Evolutionary conservation across 2,113 vertebrate genomes (phyloP).

Genomic region (Ursus arctos): DNA sequence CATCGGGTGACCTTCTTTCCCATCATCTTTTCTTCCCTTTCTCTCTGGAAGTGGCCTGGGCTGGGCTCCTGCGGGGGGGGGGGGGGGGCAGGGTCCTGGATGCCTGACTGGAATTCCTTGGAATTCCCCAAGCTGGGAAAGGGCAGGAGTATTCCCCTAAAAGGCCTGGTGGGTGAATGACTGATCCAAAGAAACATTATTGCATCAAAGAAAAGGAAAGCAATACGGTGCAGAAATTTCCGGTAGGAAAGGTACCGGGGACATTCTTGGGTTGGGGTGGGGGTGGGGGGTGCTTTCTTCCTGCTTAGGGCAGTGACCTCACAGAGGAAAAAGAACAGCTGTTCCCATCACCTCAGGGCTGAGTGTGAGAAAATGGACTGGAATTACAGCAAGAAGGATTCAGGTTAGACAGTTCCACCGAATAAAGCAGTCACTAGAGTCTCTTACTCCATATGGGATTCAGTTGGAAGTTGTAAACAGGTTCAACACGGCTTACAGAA

Average conservation of each 20-base stretch:
- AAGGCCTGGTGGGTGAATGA: conserved; percentile 63
- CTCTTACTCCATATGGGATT: not conserved
- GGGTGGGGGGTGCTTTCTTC: not conserved
- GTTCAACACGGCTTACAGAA: not conserved
- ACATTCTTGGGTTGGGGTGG: not conserved
- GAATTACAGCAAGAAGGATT: not conserved
- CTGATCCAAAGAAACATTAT: not conserved
- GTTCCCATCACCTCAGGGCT: not conserved
- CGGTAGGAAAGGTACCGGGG: conserved; percentile 41
- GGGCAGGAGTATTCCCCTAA: conserved; percentile 71
- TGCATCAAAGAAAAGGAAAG: conserved; percentile 69
- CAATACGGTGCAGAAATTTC: not conserved
- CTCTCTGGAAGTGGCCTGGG: not conserved
- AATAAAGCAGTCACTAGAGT: not conserved
- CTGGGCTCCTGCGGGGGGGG: not conserved
- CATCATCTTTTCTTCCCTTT: not conserved
- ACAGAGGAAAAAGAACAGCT: not conserved
- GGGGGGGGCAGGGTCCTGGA: not conserved
- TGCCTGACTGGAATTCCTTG: not conserved
- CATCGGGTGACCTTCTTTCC: not conserved
- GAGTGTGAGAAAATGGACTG: not conserved
- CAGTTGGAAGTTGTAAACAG: conserved; percentile 29
- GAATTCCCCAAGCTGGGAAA: conserved; percentile 67
- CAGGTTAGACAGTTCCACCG: not conserved
- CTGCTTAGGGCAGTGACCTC: not conserved